Base-by-base conservation (phyloP, 2,797 vertebrate species). In the Furcifer pardalis region DNA sequence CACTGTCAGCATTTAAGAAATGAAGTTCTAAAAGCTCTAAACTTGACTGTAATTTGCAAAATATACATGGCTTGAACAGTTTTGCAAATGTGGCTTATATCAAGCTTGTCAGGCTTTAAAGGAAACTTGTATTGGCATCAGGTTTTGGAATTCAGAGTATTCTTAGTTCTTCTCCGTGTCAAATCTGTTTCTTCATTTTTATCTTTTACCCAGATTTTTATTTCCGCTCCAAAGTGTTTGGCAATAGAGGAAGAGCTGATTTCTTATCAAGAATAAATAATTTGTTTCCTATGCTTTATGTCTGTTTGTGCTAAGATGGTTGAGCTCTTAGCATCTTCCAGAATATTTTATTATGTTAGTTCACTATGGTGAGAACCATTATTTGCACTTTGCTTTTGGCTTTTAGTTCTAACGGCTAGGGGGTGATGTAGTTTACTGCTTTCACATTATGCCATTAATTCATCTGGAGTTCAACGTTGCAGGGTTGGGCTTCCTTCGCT, bases 391-490 rank as follows among this genome's bases (percentile, higher is more conserved):
- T 81, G n/a, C 32, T 62, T 35, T 2, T 69, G 27, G 25, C 65
- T 81, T 86, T 77, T 62, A 37, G 66, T 37, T 79, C 68, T 23
- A 69, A 37, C 52, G 72, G 79, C 65, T 77, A 86, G 79, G 32
- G 73, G 65, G 30, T 27, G 82, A 44, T 60, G 27, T 1, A 7
- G 44, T 7, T 85, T 84, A 5, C 2, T 2, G 25, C 63, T 79
- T 68, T 79, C 71, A 73, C 25, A 68, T 84, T 81, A 0, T 40
- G 23, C 10, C 35, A 4, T 37, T 13, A 46, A 17, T 32, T 49
- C 52, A 63, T 79, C 69, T 65, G 4, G 4, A 65, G 19, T n/a
- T n/a, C 30, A 71, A 3, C 75, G 73, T 72, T 87, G 52, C 84
- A n/a, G 81, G 30, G 32, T 71, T 0, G 1, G 74, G 56, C 56